Evolutionary conservation across 2,888 invertebrate genomes (phyloP), one percentile per base, ranked within the genome.

Genomic region (Euphydryas editha): DNA sequence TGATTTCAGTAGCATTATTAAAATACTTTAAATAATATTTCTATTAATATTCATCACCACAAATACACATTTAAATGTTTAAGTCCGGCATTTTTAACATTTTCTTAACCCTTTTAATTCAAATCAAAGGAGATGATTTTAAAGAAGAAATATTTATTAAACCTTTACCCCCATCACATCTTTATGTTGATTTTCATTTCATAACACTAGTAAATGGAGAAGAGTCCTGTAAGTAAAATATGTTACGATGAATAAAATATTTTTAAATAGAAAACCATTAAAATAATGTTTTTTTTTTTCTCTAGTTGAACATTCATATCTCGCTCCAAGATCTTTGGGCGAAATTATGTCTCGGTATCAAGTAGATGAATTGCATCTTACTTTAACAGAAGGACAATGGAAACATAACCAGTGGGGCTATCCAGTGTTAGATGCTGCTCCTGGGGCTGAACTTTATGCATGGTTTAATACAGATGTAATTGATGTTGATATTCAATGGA

Each of bases 371-470:
- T 87, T 99, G 20, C 98, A 99, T 81, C 93, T 99, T 58, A 96
- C 97, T 65, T 93, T 99, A 67, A 98, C 98, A 0, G 97, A 98
- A 86, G 99, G 99, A 0, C 92, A 98, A 63, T 99, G 99, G 99
- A 95, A 96, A 70, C 96, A 98, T 84, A 95, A 96, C 74, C 95
- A 95, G 64, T 99, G 99, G 99, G 99, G 99, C 0, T 98, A 98
- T 88, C 98, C 99, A 2, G 94, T 97, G 36, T 87, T 95, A 13
- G 97, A 98, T 84, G 97, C 98, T 3, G 96, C 98, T 0, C 97
- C 98, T 1, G 99, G 99, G 7, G 98, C 98, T 1, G 98, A 99
- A 85, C 93, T 99, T 0, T 97, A 97, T 94, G 98, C 97, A 0
- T 99, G 99, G 98, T 99, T 99, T 81, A 94, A 95, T 69, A 86